Evolutionary conservation across 30 jellyfish, hydroid and myxozoan genomes (phyloP).

Genomic region (Rhopilema esculentum): DNA sequence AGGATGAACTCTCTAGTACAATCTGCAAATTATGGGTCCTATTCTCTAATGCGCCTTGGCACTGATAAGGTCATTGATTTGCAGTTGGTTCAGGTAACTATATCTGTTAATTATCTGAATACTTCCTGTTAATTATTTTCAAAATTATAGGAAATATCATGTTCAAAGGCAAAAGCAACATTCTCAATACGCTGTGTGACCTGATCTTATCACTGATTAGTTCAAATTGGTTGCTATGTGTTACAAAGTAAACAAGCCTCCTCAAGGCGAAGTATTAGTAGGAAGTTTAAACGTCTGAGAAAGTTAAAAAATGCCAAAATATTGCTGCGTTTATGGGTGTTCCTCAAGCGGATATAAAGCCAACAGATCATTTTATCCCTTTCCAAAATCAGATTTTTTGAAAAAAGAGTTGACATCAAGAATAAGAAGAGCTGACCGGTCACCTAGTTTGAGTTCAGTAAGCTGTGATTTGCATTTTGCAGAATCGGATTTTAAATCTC

Average conservation of each 20-base stretch:
- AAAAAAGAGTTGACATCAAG: too few species aligned
- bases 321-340: constrained; percentile 16
- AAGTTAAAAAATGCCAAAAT: neutral
- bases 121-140: neutral
- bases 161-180: neutral
- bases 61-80: neutral
- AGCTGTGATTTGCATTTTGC: too few species aligned
- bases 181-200: too few species aligned
- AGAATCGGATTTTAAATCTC: too few species aligned
- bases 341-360: constrained; percentile 13
- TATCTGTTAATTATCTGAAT: neutral
- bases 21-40: constrained; percentile 20
- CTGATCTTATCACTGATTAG: constrained; percentile 10
- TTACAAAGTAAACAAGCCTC: constrained; percentile 7
- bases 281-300: neutral
- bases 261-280: constrained; percentile 19
- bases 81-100: constrained; percentile 12
- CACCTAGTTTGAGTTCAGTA: too few species aligned
- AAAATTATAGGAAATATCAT: neutral
- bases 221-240: constrained; percentile 17
- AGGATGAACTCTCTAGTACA: constrained; percentile 27
- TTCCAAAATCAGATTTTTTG: constrained; percentile 4
- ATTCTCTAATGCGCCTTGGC: constrained; percentile 11
- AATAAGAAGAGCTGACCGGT: neutral
- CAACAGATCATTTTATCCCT: constrained; percentile 14